phyloP scores from a whole-genome alignment of 2,888 invertebrate species.

The Ptychoptera contaminata region DNA sequence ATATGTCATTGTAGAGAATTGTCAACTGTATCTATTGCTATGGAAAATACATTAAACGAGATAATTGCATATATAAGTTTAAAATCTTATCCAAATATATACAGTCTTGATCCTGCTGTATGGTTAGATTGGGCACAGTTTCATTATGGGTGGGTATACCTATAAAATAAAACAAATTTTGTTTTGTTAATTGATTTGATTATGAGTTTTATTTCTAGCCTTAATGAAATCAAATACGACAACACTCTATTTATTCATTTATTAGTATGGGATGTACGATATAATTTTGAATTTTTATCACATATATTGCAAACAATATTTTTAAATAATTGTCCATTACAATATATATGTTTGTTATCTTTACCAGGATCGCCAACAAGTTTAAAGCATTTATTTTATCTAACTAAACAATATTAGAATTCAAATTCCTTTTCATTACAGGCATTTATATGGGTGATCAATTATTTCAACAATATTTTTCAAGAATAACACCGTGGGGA shows the following conservation, averaged over 20 bases:
- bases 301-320: slow-evolving; percentile 4
- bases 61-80: slow-evolving; percentile 23
- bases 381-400: not conserved
- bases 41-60: not conserved
- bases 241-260: slow-evolving; percentile 46
- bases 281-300: slow-evolving; percentile 1
- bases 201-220: not conserved
- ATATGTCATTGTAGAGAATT: too few relatives aligned
- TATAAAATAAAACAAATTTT: too few relatives aligned
- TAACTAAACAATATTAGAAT: not conserved
- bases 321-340: slow-evolving; percentile 1
- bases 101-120: slow-evolving; percentile 35
- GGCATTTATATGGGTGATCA: slow-evolving; percentile 7
- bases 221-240: slow-evolving; percentile 1
- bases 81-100: slow-evolving; percentile 37
- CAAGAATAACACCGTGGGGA: slow-evolving; percentile 6
- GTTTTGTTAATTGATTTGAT: too few relatives aligned
- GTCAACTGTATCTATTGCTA: too few relatives aligned
- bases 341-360: slow-evolving; percentile 7
- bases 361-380: slow-evolving; percentile 4
- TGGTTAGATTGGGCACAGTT: slow-evolving; percentile 42
- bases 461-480: slow-evolving; percentile 7
- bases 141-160: slow-evolving; percentile 28
- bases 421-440: slow-evolving; percentile 2
- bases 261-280: slow-evolving; percentile 34